Percentiles rank a stretch among this genome's conserved stretches.
phyloP scores from a whole-genome alignment of 1,140 invertebrate genomes.

The Globodera rostochiensis region DNA sequence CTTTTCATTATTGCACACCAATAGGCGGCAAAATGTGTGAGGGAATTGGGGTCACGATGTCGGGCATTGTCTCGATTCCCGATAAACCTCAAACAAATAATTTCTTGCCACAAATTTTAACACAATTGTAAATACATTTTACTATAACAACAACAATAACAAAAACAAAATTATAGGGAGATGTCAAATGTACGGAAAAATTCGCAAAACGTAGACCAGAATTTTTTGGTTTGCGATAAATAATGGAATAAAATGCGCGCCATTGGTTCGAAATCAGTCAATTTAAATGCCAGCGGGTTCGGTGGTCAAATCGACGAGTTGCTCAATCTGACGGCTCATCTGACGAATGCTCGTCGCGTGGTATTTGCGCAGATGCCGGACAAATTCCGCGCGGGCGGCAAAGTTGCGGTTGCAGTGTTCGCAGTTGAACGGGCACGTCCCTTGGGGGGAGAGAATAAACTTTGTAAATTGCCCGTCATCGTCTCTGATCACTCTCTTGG shows the following conservation, averaged over 20 bases:
- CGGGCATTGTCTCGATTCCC: too few species aligned
- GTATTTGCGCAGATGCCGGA: slow-evolving; percentile 39
- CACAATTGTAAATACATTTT: not conserved
- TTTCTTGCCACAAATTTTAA: too few species aligned
- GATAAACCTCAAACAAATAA: too few species aligned
- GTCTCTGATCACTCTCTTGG: not conserved
- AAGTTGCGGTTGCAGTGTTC: slow-evolving; percentile 36
- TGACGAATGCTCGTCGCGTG: slow-evolving; percentile 31
- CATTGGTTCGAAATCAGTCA: not conserved
- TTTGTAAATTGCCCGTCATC: slow-evolving; percentile 18
- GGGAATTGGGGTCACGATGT: too few species aligned
- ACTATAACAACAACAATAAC: not conserved
- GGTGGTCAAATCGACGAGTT: slow-evolving; percentile 7
- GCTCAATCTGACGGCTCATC: slow-evolving; percentile 19
- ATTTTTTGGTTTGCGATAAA: too few species aligned
- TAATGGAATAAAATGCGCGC: not conserved
- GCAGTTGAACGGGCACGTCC: slow-evolving; percentile 36
- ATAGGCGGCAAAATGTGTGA: too few species aligned
- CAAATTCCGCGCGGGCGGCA: slow-evolving; percentile 18
- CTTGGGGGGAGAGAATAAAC: slow-evolving; percentile 21
- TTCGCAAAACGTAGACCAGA: too few species aligned
- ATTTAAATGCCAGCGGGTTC: not conserved
- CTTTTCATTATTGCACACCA: too few species aligned
- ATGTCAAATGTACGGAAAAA: too few species aligned
- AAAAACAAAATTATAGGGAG: not conserved